Evolutionary conservation across 2,888 invertebrate species (phyloP).

Genomic region (Autographa gamma): DNA sequence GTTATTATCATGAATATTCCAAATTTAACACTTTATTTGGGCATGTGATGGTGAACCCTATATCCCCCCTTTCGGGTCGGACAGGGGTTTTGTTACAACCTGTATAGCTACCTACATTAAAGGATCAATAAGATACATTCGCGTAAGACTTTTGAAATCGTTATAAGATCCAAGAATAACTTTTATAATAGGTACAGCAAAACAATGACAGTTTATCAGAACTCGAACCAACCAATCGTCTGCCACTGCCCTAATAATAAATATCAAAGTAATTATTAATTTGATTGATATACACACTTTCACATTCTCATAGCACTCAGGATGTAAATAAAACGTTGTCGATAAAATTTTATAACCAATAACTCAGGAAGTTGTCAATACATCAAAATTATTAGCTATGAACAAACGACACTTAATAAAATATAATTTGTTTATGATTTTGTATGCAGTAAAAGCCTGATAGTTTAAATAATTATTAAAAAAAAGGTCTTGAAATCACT

Average conservation of each 20-base stretch:
- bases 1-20: too few species aligned
- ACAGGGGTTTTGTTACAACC: too few species aligned
- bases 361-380: slow-evolving; percentile 36
- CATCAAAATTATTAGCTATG: slow-evolving; percentile 21
- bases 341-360: slow-evolving; percentile 12
- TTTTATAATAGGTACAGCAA: background rate
- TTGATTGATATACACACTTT: slow-evolving; percentile 6
- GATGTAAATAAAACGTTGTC: slow-evolving; percentile 25
- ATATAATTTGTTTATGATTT: background rate
- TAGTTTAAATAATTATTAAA: too few species aligned
- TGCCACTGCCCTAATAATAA: background rate
- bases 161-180: background rate
- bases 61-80: too few species aligned
- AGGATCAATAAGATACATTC: too few species aligned
- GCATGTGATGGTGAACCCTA: too few species aligned
- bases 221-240: background rate
- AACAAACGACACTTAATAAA: slow-evolving; percentile 3
- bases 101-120: too few species aligned
- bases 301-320: slow-evolving; percentile 5
- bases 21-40: too few species aligned
- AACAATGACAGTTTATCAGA: background rate
- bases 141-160: background rate
- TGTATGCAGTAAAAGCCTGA: background rate
- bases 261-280: background rate
- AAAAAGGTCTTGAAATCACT: too few species aligned